Evolutionary conservation across 1,140 invertebrate genomes (phyloP).

Genomic region (Camponotus floridanus): DNA sequence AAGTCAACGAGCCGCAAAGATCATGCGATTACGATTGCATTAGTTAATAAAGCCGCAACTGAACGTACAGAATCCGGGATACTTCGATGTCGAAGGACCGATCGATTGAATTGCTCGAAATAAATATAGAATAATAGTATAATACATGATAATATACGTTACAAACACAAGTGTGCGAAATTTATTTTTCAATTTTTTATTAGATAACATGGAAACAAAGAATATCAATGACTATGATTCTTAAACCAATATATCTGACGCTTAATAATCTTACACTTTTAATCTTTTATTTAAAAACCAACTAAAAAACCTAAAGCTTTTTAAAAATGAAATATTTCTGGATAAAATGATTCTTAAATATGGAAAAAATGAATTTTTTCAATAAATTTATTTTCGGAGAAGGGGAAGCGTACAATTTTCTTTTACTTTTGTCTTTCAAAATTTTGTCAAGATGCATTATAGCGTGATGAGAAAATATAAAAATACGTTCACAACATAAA

Average conservation of each 20-base stretch:
- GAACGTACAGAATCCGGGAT: neutral
- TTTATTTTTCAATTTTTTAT: no score
- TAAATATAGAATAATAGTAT: neutral
- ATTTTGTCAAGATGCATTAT: neutral
- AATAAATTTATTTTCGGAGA: neutral
- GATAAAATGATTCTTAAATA: no score
- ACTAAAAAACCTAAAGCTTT: neutral
- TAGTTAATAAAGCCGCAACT: conserved; percentile 41
- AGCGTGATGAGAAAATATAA: neutral
- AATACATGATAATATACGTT: no score
- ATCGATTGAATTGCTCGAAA: conserved; percentile 31
- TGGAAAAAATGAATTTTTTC: neutral
- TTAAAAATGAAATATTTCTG: no score
- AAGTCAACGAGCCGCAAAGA: conserved; percentile 30
- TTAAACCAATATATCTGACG: no score
- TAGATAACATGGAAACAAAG: no score
- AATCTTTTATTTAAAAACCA: neutral
- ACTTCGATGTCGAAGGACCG: neutral
- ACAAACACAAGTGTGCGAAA: no score
- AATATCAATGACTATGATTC: no score
- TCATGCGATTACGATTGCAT: conserved; percentile 38
- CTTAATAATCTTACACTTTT: no score
- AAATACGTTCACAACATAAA: neutral
- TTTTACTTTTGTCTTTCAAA: neutral
- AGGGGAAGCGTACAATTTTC: no score